Base-by-base conservation (phyloP, 2,888 invertebrate species). In the Amphipyra tragopoginis region DNA sequence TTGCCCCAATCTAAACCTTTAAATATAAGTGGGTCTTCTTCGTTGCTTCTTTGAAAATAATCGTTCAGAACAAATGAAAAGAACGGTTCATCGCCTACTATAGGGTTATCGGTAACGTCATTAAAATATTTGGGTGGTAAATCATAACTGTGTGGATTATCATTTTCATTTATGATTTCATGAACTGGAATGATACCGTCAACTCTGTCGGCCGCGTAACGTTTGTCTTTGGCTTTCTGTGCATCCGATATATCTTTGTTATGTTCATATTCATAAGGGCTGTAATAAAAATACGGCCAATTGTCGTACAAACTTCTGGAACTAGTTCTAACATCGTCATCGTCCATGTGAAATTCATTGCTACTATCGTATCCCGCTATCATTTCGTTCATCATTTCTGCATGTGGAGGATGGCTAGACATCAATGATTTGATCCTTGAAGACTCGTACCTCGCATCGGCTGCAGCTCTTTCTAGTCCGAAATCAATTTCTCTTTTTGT, bases 191-290 rank as follows among this genome's bases (percentile, higher is more conserved):
- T 92, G n/a, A 88, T 58, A 21, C 10, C 55, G 66, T 78, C 77
- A 43, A 66, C 49, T 13, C 76, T 64, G 2, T 84, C 80, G 21
- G 73, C 59, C 29, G 77, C 79, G 44, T 85, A 89, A 11, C 90
- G 89, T 79, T 93, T 93, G 49, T 93, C 91, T 80, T 91, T 91
- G 1, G 84, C 87, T 64, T 88, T 91, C 50, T 89, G 86, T 8
- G 70, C 71, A 63, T 86, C 85, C 5, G 78, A 66, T 34, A 82
- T 81, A 14, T 80, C 77, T 44, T 87, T 88, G 39, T 82, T 80
- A 38, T 80, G 73, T 69, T 90, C 88, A 67, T 89, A 90, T 54
- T 91, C 90, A 51, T 90, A 90, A 0, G 90, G 87, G 29, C 72
- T 85, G 51, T 88, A 85, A 67, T 89, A 89, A 40, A 85, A 86